Conservation (phyloP, 2,113 vertebrate species). For the Gopherus flavomarginatus region DNA sequence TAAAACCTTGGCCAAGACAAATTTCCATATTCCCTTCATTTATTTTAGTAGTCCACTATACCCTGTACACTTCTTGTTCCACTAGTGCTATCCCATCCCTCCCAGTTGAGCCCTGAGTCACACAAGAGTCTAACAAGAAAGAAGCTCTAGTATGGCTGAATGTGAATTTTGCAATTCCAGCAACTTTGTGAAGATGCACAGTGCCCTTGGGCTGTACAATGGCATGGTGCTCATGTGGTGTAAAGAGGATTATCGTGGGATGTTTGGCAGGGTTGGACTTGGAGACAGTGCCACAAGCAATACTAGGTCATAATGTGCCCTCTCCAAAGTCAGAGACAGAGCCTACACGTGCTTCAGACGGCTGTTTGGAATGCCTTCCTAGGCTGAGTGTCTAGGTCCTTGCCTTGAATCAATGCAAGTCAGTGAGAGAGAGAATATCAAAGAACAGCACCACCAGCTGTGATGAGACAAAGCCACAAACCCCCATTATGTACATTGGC, state of each 20-base stretch:
- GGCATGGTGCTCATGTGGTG: background rate
- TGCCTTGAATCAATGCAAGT: background rate
- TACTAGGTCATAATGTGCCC: background rate
- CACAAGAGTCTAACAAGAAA: background rate
- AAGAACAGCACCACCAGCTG: background rate
- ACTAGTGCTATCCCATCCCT: background rate
- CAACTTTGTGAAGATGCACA: background rate
- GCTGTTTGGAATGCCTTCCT: background rate
- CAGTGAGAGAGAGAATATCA: background rate
- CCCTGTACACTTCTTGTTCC: background rate
- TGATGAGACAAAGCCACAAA: background rate
- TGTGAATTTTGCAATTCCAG: background rate
- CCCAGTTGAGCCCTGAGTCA: background rate
- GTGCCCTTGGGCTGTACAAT: background rate
- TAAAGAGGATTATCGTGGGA: accelerated
- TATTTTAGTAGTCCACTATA: background rate
- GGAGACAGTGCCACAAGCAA: background rate
- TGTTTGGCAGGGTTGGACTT: background rate
- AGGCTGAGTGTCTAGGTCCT: background rate
- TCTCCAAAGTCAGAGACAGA: background rate
- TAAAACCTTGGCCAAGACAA: background rate
- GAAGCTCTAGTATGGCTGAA: background rate
- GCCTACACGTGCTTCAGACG: background rate
- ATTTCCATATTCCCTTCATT: conserved; percentile 2
- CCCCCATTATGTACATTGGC: accelerated